Conservation (phyloP, 1,140 invertebrate species). For the Chlorops oryzae region DNA sequence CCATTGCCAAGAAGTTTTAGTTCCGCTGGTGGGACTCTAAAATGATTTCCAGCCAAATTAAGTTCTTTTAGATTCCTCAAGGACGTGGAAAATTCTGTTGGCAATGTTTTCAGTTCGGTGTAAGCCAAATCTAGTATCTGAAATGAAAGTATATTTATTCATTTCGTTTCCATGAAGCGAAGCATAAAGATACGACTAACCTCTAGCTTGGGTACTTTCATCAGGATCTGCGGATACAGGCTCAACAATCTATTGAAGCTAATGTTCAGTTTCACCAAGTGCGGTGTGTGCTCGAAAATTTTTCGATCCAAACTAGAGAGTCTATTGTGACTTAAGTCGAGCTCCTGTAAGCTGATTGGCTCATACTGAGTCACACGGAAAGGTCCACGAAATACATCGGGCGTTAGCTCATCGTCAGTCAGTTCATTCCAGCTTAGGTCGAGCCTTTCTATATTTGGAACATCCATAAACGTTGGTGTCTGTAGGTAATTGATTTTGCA, state of each 20-base stretch:
- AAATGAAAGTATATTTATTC: constrained; percentile 6
- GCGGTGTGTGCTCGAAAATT: constrained; percentile 64
- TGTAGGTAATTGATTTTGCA: constrained; percentile 56
- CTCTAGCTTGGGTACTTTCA: no score
- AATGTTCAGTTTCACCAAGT: constrained; percentile 59
- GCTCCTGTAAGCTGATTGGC: constrained; percentile 56
- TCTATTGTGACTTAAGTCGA: constrained; percentile 63
- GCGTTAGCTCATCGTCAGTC: constrained; percentile 54
- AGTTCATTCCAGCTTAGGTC: constrained; percentile 67
- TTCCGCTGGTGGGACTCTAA: constrained; percentile 53
- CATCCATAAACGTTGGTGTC: constrained; percentile 57
- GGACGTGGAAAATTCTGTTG: constrained; percentile 48
- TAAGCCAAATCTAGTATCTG: constrained; percentile 56
- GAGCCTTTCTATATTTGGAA: constrained; percentile 58
- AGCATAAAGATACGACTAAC: no score
- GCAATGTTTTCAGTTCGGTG: constrained; percentile 52
- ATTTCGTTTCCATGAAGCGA: no score
- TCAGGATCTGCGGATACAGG: no score
- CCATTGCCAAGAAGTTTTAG: constrained; percentile 49
- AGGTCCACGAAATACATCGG: constrained; percentile 56
- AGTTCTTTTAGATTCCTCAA: constrained; percentile 50
- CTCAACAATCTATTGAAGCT: constrained; percentile 64
- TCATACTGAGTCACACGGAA: constrained; percentile 55
- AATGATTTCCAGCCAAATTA: constrained; percentile 54
- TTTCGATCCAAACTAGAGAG: constrained; percentile 61